Evolutionary conservation across 2,797 vertebrate species (phyloP).

Genomic region (Micromesistius poutassou): DNA sequence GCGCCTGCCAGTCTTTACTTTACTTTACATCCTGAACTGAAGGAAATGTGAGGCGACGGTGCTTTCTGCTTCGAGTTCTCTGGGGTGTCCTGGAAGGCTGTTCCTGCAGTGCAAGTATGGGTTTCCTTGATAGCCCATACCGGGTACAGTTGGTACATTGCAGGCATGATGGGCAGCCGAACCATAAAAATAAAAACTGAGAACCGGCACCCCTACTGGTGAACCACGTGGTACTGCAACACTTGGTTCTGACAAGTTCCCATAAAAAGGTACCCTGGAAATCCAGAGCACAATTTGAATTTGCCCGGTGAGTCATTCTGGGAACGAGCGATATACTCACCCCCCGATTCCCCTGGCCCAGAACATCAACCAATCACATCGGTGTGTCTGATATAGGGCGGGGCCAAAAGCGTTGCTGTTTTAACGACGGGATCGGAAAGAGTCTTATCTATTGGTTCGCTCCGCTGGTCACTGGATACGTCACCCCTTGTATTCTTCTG

Average conservation of each 20-base stretch:
- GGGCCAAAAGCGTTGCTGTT: too few relatives aligned
- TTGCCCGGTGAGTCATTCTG: too few relatives aligned
- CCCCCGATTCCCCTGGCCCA: too few relatives aligned
- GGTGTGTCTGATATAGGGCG: too few relatives aligned
- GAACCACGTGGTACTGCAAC: neutral
- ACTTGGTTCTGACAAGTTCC: neutral
- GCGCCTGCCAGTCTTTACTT: conserved; percentile 25
- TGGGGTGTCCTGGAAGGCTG: neutral
- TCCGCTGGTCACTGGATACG: too few relatives aligned
- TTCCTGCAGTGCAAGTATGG: neutral
- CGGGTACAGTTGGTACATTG: neutral
- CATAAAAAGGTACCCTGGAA: too few relatives aligned
- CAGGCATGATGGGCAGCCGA: neutral
- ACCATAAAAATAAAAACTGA: neutral
- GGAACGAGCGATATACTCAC: too few relatives aligned
- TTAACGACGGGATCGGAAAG: too few relatives aligned
- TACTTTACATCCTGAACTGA: neutral
- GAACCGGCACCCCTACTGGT: neutral
- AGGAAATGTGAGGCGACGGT: neutral
- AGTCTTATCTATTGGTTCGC: too few relatives aligned
- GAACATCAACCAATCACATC: too few relatives aligned
- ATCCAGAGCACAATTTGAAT: too few relatives aligned
- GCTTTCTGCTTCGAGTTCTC: conserved; percentile 10
- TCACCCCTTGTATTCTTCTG: too few relatives aligned
- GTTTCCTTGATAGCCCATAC: neutral